Evolutionary conservation across 35 echinoderm and acorn worm species (phyloP).

Genomic region (Holothuria glaberrima): DNA sequence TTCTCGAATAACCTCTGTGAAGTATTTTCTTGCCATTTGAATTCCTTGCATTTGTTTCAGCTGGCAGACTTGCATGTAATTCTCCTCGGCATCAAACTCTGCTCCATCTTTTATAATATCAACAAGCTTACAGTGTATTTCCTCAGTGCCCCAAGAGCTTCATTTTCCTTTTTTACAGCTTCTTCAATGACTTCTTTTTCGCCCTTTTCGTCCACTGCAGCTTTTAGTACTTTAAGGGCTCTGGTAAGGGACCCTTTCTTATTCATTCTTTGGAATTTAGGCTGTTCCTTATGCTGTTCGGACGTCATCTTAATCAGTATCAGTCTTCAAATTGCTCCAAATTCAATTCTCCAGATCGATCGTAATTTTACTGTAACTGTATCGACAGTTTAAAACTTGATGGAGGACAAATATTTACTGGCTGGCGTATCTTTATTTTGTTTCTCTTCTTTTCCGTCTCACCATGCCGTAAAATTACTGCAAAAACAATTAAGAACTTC

Average conservation of each 20-base stretch:
- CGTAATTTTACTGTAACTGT: conserved; percentile 55
- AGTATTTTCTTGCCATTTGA: conserved; percentile 34
- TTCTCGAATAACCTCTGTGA: not conserved
- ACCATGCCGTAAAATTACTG: conserved; percentile 24
- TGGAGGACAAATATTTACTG: not conserved
- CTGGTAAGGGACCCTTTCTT: conserved; percentile 34
- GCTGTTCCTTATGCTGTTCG: conserved; percentile 14
- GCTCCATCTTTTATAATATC: conserved; percentile 26
- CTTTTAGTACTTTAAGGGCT: conserved; percentile 24
- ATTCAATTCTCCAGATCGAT: not conserved
- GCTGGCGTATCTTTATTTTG: not conserved
- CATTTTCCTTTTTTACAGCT: conserved; percentile 16
- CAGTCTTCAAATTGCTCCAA: not conserved
- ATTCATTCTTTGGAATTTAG: conserved; percentile 12
- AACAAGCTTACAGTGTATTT: conserved; percentile 2
- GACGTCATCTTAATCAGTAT: conserved; percentile 31
- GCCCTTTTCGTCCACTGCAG: conserved; percentile 6
- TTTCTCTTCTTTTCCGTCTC: not conserved
- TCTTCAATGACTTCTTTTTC: conserved; percentile 46
- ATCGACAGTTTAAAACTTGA: not conserved
- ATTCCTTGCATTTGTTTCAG: conserved; percentile 39
- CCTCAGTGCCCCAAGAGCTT: not conserved
- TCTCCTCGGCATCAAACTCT: conserved; percentile 15
- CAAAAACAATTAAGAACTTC: too few species aligned
- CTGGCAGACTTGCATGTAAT: conserved; percentile 29